Base-by-base conservation (phyloP, 1,140 invertebrate species). In the Callitettix versicolor region DNA sequence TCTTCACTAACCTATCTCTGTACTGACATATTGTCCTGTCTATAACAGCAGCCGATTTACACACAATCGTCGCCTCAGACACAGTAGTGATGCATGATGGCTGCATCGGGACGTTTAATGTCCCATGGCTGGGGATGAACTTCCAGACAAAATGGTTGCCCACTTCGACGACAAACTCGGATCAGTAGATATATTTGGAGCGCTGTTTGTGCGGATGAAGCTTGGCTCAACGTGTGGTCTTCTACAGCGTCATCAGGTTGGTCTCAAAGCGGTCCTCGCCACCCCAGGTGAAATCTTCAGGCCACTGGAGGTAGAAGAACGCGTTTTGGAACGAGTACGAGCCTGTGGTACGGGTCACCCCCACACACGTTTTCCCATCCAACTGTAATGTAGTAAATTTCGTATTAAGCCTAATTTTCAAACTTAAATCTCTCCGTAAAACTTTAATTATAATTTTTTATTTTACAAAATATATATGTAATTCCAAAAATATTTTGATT, bases 111-210 rank as follows among this genome's bases (percentile, higher is more conserved):
- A 94, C 85, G 59, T 90, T 89, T 1, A 87, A 69, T 0, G 86
- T 86, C 1, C 79, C 78, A 61, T 73, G 70, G 0, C 85, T 85
- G 0, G 88, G 82, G 2, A 85, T 76, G 61, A 88, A 89, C 68
- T 93, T 88, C 91, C 91, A 95, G 0, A 95, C 82, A 65, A 95
- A 93, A 68, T 95, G 93, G 69, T 95, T 95, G 0, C 91, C 91
- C 1, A 90, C 85, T 67, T 93, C 90, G 0, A 92, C 80, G 0
- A 92, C 86, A 24, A 81, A 74, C 51, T 83, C 79, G 1, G 91
- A 89, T 51, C 85, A 75, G 62, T 90, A 86, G 34, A 94, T 87
- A 64, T 91, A 95, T 68, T 95, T 95, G 48, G 89, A 93, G 12
- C 91, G 79, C 67, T 93, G 88, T 64, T 92, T 93, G 63, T 94